phyloP scores from a whole-genome alignment of 1,140 invertebrate genomes.

The Cherax destructor region DNA sequence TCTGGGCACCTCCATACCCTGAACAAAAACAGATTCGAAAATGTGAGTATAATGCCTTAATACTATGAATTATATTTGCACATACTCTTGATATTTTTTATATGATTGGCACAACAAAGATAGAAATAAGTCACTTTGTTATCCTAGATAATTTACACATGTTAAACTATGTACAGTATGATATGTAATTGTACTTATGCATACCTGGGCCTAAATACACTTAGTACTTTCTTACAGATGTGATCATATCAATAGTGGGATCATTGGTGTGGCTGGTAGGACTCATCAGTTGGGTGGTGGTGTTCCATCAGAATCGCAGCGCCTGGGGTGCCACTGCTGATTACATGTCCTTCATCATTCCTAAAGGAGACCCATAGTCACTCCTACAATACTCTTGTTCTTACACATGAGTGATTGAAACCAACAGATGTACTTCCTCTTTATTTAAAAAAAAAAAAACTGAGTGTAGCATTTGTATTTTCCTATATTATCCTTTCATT shows the following conservation, averaged over 20 bases:
- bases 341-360: constrained; percentile 20
- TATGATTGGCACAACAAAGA: too few relatives aligned
- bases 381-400: neutral
- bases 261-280: constrained; percentile 51
- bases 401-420: too few relatives aligned
- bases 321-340: constrained; percentile 45
- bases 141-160: too few relatives aligned
- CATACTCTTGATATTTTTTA: too few relatives aligned
- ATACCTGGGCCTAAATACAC: too few relatives aligned
- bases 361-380: neutral
- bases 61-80: neutral
- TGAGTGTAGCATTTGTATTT: too few relatives aligned
- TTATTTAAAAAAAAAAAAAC: too few relatives aligned
- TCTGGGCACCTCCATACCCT: constrained; percentile 46
- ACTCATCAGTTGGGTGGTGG: constrained; percentile 26
- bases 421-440: too few relatives aligned
- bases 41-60: constrained; percentile 18
- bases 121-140: too few relatives aligned
- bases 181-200: too few relatives aligned
- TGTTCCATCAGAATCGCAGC: constrained; percentile 44
- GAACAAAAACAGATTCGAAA: constrained; percentile 56
- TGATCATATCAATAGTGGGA: constrained; percentile 45
- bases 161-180: too few relatives aligned
- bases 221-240: constrained; percentile 25
- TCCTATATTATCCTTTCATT: too few relatives aligned